Evolutionary conservation across 2,888 invertebrate genomes (phyloP).

Genomic region (Maniola hyperantus): DNA sequence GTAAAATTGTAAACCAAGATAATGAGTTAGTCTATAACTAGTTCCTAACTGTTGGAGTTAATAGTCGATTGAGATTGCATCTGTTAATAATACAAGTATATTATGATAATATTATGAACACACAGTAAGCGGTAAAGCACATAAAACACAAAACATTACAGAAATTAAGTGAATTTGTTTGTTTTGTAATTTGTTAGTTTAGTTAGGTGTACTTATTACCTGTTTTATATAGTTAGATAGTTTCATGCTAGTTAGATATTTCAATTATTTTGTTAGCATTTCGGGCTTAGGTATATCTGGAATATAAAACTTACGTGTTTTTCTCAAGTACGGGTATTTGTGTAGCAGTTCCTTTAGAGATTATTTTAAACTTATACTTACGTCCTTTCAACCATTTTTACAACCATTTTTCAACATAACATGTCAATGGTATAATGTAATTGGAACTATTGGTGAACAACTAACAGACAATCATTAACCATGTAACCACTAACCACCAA

Average conservation of each 20-base stretch:
- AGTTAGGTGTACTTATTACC: neutral
- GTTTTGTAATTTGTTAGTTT: neutral
- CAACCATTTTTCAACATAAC: too few species aligned
- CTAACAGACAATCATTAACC: neutral
- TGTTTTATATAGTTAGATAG: too few species aligned
- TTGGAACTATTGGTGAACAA: too few species aligned
- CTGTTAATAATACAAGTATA: too few species aligned
- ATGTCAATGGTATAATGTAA: too few species aligned
- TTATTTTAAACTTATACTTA: neutral
- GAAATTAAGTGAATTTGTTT: neutral
- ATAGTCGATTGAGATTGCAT: too few species aligned
- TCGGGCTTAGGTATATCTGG: neutral
- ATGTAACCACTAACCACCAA: neutral
- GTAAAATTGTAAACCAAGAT: too few species aligned
- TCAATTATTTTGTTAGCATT: constrained; percentile 10
- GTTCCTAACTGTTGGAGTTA: too few species aligned
- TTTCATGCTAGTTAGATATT: neutral
- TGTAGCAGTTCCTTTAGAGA: neutral
- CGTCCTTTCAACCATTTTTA: neutral
- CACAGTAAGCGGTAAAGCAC: neutral
- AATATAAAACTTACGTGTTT: constrained; percentile 13
- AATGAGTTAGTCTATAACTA: too few species aligned
- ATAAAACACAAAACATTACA: neutral
- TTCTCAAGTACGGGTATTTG: neutral
- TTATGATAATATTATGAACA: too few species aligned